Conservation (phyloP, 2,888 invertebrate genomes). For the Mechanitis mazaeus region DNA sequence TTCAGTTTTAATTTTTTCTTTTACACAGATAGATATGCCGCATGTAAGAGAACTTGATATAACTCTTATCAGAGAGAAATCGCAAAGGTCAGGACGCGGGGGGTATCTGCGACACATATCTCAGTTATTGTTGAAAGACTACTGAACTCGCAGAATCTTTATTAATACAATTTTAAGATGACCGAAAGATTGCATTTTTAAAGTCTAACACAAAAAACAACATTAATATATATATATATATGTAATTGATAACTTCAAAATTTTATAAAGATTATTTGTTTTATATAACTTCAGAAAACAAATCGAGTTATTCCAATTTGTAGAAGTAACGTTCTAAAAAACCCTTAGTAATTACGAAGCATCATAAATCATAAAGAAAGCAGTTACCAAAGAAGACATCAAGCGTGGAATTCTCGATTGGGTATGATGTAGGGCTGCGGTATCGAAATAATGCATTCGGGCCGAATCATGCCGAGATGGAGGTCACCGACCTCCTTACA, state of each 20-base stretch:
- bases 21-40: conserved; percentile 8
- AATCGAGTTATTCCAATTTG: conserved; percentile 1
- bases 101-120: conserved; percentile 39
- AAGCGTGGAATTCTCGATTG: conserved; percentile 66
- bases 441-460: conserved; percentile 66
- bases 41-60: conserved; percentile 9
- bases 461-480: conserved; percentile 55
- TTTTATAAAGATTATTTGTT: too few species aligned
- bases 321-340: conserved; percentile 38
- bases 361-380: conserved; percentile 69
- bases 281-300: too few species aligned
- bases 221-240: too few species aligned
- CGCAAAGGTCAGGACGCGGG: conserved; percentile 39
- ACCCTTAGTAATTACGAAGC: conserved; percentile 47
- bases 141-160: conserved; percentile 51
- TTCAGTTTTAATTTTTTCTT: too few species aligned
- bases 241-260: too few species aligned
- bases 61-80: conserved; percentile 30
- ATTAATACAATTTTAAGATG: conserved; percentile 48
- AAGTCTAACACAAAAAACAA: too few species aligned
- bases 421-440: conserved; percentile 60
- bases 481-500: conserved; percentile 61
- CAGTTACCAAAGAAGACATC: conserved; percentile 65
- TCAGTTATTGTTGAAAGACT: conserved; percentile 37
- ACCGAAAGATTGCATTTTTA: too few species aligned